phyloP scores from a whole-genome alignment of 2,888 invertebrate species.

The Tenthredo distinguenda region DNA sequence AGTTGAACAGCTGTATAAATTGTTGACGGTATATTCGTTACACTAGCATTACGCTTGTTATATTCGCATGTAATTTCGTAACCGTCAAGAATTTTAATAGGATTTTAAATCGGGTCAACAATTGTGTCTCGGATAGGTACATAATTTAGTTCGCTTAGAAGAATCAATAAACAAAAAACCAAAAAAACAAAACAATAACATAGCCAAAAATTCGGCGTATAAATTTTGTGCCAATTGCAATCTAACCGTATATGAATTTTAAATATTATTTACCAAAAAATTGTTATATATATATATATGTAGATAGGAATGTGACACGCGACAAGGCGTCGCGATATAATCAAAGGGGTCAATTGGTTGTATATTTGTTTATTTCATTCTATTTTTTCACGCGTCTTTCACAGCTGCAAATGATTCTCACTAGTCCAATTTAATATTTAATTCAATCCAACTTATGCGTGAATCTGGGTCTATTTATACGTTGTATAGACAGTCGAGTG shows the following conservation, averaged over 20 bases:
- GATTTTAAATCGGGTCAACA: conserved; percentile 23
- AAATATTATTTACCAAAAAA: not conserved
- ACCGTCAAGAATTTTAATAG: conserved; percentile 9
- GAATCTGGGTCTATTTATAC: not conserved
- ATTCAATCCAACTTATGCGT: not conserved
- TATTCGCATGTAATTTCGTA: conserved; percentile 25
- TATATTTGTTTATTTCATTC: not conserved
- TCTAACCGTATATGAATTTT: not conserved
- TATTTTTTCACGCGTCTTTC: conserved; percentile 9
- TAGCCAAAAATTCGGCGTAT: not conserved
- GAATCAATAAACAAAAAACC: not conserved
- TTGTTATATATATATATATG: not conserved
- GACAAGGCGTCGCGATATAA: conserved; percentile 24
- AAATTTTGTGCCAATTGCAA: no score
- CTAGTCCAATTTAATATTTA: conserved; percentile 15
- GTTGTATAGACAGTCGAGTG: not conserved
- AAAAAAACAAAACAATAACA: not conserved
- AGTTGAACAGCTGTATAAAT: conserved; percentile 46
- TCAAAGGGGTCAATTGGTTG: conserved; percentile 40
- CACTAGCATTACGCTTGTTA: not conserved
- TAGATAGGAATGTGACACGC: not conserved
- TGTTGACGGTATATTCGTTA: conserved; percentile 30
- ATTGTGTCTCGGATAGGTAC: not conserved
- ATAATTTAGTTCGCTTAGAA: not conserved
- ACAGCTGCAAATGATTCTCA: not conserved